Base-by-base conservation (phyloP, 2,888 invertebrate species). In the Anaspis maculata region DNA sequence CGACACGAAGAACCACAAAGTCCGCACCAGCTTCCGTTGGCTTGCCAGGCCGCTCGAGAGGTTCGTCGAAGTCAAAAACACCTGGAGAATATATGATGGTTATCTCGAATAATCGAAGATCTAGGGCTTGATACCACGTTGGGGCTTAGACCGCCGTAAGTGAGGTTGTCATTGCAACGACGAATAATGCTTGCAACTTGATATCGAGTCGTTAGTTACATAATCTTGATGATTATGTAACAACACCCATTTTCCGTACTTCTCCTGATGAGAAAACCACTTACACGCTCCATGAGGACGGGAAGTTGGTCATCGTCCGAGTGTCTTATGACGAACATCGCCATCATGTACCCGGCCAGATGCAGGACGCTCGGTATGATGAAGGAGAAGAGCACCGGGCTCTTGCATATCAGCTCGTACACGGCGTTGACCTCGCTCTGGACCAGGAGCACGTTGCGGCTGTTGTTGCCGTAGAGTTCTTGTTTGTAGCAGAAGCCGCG, bases 271-370 rank as follows among this genome's bases (percentile, higher is more conserved):
- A n/a, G n/a, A n/a, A n/a, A n/a, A n/a, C n/a, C 9, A 40, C 68
- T 67, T 54, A 81, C 86, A 50, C 85, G 72, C 62, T 88, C 88
- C 76, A 87, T 84, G 29, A 88, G 68, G 66, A 83, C 83, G 50
- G 85, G 84, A 30, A 88, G 61, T 51, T 87, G 86, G 57, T 88
- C 87, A 56, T 84, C 85, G 58, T 87, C 85, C 16, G 79, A 77
- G 44, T 79, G 73, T 49, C 86, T 71, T 58, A 85, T 83, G 30
- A 85, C 68, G 53, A 79, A 76, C 32, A 86, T 68, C 0, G 84
- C 79, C 44, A 84, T 79, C 10, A 83, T 49, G 54, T 83, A 88
- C 9, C 83, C 84, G 26, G 71, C 43, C 33, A 87, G 72, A 63
- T 87, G 85, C 15, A 88, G 62, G 30, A 74, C 47, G 61, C 80